Conservation (phyloP, 2,888 invertebrate genomes). For the Margaritifera margaritifera region DNA sequence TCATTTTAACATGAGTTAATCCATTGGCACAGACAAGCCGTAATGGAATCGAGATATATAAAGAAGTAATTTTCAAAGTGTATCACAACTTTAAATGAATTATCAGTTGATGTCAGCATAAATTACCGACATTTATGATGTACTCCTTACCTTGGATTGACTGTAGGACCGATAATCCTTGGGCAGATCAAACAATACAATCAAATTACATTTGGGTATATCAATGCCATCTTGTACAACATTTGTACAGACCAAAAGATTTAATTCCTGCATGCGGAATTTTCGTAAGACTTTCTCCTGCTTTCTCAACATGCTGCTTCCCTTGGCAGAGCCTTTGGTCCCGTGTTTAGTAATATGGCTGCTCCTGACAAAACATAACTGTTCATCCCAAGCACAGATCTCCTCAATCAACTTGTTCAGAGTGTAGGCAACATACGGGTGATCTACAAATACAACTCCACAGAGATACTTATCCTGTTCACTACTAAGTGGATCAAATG, state of each 20-base stretch:
- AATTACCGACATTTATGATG: no score
- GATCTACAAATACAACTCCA: conserved; percentile 91
- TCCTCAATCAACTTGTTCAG: conserved; percentile 81
- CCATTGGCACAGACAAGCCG: no score
- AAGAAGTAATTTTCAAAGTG: no score
- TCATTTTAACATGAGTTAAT: no score
- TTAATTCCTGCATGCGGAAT: conserved; percentile 70
- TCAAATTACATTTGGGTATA: conserved; percentile 72
- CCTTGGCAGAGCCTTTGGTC: conserved; percentile 33
- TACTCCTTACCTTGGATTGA: conserved; percentile 80
- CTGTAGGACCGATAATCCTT: conserved; percentile 94
- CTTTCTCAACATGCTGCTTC: conserved; percentile 55
- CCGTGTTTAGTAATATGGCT: conserved; percentile 64
- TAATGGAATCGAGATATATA: no score
- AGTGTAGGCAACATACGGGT: conserved; percentile 89
- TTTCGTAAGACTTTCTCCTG: conserved; percentile 70
- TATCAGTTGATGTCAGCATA: no score
- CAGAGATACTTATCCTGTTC: conserved; percentile 79
- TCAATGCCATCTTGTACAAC: conserved; percentile 71
- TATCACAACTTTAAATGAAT: no score
- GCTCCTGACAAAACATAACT: conserved; percentile 69
- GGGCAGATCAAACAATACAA: conserved; percentile 69
- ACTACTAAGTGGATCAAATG: conserved; percentile 57
- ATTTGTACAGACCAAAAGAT: conserved; percentile 69
- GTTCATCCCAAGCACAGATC: conserved; percentile 71